phyloP scores from a whole-genome alignment of 2,113 vertebrate genomes.

The Recurvirostra avosetta region DNA sequence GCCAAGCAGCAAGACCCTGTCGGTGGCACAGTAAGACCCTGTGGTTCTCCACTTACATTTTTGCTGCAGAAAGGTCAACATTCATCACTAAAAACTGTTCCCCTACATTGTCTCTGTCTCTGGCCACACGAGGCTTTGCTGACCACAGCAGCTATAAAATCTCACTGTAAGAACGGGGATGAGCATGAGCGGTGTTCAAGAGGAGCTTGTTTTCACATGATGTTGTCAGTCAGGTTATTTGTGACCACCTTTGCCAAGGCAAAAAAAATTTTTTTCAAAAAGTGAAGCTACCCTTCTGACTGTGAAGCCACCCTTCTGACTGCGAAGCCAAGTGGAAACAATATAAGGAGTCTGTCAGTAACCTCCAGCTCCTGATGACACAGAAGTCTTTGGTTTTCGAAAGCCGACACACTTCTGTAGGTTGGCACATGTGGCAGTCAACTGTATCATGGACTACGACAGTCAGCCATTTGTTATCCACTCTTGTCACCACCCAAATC shows the following conservation, averaged over 20 bases:
- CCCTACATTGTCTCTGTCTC: neutral
- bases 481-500: neutral
- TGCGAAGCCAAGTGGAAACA: neutral
- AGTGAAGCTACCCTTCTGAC: neutral
- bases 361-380: neutral
- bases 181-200: neutral
- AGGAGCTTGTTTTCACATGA: constrained; percentile 5
- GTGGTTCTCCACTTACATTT: neutral
- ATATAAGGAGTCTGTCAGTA: neutral
- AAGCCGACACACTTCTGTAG: neutral
- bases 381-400: neutral
- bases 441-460: neutral
- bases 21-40: neutral
- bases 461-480: neutral
- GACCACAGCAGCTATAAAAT: neutral
- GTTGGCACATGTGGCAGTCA: neutral
- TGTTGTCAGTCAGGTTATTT: constrained; percentile 6
- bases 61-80: neutral
- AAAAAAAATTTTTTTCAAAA: neutral
- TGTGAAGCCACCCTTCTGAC: neutral
- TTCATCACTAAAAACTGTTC: neutral
- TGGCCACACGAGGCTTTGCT: neutral
- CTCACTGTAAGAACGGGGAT: neutral
- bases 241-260: neutral
- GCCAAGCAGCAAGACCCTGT: neutral